Evolutionary conservation across 2,888 invertebrate genomes (phyloP), one percentile per base, ranked within the genome.

Genomic region (Mesodorylaimus sp.): DNA sequence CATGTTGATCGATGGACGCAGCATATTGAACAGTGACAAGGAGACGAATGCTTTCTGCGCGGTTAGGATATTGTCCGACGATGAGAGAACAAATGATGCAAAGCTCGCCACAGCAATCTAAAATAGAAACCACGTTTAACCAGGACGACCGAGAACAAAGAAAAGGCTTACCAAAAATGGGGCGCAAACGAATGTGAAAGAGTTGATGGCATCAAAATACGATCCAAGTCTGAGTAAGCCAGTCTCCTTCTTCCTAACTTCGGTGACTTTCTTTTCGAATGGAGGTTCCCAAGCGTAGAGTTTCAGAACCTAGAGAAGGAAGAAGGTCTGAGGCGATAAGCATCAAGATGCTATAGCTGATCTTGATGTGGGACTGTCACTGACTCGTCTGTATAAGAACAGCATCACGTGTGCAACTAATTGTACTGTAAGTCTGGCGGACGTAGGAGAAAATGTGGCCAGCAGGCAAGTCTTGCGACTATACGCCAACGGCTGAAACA

Each of bases 171-270:
- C 89, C 79, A 91, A 72, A 71, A 89, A 89, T 5, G 91, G 91
- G 0, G 89, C 86, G 66, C 85, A 86, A 1, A 83, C 83, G 87
- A 89, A 93, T 58, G 87, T 79, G 67, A 91, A 87, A 47, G 86
- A 83, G 19, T 84, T 83, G 32, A 81, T 80, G 19, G 86, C 83
- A 69, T 84, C 83, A 46, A 87, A 74, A 69, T 88, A 86, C 0
- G 91, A 88, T 0, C 86, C 79, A 58, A 82, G 78, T 67, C 81
- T 84, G 54, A 93, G 74, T n/a, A 88, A 81, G 53, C 27, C 38
- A 37, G 63, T 52, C 73, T 95, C 93, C 65, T 83, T 82, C 57
- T 77, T 76, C 61, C 95, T 77, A 58, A 91, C 88, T 61, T 79
- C 78, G 58, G 82, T 72, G 56, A 93, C 80, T 73, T 88, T 84